Percentiles rank a stretch among this genome's conserved stretches.
Evolutionary conservation across 2,888 invertebrate genomes (phyloP).

Genomic region (Drosophila lacicola): DNA sequence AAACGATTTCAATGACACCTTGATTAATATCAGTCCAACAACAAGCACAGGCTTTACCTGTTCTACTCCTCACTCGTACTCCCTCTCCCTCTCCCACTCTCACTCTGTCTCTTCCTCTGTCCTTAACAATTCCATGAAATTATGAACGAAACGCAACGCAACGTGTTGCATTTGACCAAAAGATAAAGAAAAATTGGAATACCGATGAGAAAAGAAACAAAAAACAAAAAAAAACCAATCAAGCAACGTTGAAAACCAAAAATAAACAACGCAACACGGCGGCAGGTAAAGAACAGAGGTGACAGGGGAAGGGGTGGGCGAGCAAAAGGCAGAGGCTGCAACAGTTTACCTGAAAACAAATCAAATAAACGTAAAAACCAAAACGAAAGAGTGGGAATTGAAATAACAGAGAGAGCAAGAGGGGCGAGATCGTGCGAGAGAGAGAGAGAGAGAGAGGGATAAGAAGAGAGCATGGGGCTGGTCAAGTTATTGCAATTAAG

Average conservation of each 20-base stretch:
- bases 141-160: conserved; percentile 76
- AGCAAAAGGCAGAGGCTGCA: conserved; percentile 64
- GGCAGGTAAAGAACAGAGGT: conserved; percentile 53
- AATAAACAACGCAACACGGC: conserved; percentile 66
- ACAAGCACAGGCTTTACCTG: conserved; percentile 33
- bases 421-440: background rate
- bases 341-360: conserved; percentile 66
- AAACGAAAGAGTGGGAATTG: conserved; percentile 13
- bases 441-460: conserved; percentile 4
- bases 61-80: conserved; percentile 16
- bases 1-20: conserved; percentile 84
- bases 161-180: conserved; percentile 73
- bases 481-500: conserved; percentile 72
- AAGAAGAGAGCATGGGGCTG: conserved; percentile 22
- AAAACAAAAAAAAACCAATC: conserved; percentile 63
- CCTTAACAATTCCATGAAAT: conserved; percentile 71
- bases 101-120: conserved; percentile 9
- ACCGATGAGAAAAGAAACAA: conserved; percentile 24
- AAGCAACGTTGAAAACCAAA: conserved; percentile 77
- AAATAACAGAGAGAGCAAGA: conserved; percentile 8
- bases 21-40: conserved; percentile 80
- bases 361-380: conserved; percentile 64
- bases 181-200: conserved; percentile 66
- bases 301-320: conserved; percentile 16
- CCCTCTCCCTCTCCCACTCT: conserved; percentile 7